phyloP scores from a whole-genome alignment of 2,113 vertebrate species.

The Albula goreensis region DNA sequence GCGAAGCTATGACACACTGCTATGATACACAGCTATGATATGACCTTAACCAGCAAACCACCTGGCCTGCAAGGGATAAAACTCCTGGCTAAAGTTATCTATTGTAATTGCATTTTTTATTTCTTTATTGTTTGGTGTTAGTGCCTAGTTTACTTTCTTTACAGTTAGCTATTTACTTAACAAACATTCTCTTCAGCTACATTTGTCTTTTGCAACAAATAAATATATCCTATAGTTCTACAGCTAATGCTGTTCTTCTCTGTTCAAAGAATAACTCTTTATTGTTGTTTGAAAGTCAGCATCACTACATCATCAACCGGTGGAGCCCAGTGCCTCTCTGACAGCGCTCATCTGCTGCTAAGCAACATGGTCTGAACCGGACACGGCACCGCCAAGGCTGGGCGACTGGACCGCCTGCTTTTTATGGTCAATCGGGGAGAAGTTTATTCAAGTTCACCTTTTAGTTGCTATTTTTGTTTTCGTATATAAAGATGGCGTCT shows the following conservation, averaged over 20 bases:
- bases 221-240: neutral
- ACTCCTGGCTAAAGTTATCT: no score
- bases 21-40: no score
- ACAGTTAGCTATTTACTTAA: no score
- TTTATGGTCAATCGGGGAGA: conserved; percentile 46
- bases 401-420: conserved; percentile 49
- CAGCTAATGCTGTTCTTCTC: neutral
- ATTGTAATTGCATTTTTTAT: no score
- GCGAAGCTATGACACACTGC: no score
- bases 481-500: conserved; percentile 67
- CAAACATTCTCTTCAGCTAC: no score
- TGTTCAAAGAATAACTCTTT: neutral
- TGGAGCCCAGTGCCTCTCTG: neutral
- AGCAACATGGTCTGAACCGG: conserved; percentile 12
- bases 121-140: no score
- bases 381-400: neutral
- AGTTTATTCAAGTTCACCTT: conserved; percentile 36
- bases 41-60: no score
- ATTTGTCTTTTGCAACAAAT: neutral
- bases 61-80: no score
- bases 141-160: no score
- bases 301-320: neutral
- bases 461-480: conserved; percentile 35
- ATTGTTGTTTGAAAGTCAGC: neutral
- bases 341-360: conserved; percentile 17